phyloP scores from a whole-genome alignment of 1,140 invertebrate genomes.

The Atta colombica region DNA sequence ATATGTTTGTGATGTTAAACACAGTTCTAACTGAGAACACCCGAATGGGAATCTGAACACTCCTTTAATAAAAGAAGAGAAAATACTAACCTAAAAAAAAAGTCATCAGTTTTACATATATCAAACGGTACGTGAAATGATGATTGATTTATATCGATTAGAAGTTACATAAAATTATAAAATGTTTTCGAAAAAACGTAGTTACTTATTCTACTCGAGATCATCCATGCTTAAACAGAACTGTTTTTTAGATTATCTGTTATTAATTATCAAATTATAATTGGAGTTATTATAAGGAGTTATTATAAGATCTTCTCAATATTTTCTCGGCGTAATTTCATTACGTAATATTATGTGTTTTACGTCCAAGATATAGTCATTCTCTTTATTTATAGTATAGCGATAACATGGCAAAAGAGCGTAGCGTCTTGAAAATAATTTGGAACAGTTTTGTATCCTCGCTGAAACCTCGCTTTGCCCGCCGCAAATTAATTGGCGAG shows the following conservation, averaged over 20 bases:
- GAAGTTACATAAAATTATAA: neutral
- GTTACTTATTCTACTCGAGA: neutral
- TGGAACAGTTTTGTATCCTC: conserved; percentile 88
- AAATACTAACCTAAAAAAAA: neutral
- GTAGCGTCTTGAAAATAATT: conserved; percentile 84
- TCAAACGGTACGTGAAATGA: neutral
- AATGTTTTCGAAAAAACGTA: neutral
- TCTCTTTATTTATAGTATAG: neutral
- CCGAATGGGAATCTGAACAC: too few species aligned
- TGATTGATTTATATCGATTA: neutral
- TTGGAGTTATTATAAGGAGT: too few species aligned
- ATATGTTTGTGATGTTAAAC: too few species aligned
- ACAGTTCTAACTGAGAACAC: too few species aligned
- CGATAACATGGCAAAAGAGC: conserved; percentile 77
- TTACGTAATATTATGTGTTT: neutral
- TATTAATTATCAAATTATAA: neutral
- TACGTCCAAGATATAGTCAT: neutral
- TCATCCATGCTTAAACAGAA: neutral
- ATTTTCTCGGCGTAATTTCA: neutral
- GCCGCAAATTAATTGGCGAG: conserved; percentile 87
- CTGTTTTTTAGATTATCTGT: neutral
- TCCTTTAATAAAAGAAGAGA: neutral
- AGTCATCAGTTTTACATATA: neutral
- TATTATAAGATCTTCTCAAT: neutral
- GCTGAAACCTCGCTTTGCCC: conserved; percentile 86